Evolutionary conservation across 2,113 vertebrate genomes (phyloP), one percentile per base, ranked within the genome.

Genomic region (Aldabrachelys gigantea): DNA sequence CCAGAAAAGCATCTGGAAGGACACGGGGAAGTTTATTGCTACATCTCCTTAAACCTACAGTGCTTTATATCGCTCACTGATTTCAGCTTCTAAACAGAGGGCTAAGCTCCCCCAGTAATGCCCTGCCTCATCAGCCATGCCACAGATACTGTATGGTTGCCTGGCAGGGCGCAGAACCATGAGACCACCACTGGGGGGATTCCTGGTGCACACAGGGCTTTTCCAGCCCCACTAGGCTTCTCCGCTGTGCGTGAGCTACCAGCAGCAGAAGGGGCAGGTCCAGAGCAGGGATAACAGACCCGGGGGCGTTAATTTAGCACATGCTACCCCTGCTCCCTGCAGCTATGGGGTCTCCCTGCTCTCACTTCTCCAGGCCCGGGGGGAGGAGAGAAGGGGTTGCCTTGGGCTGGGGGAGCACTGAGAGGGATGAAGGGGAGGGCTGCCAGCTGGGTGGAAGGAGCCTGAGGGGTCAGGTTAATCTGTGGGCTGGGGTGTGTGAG

Each of bases 171-270:
- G 21, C 41, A 25, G 41, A 41, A 44, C 75, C 41, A 29, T 8
- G 38, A 25, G 75, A 25, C 41, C 3, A 11, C 24, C 41, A 47
- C 24, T 41, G 41, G 41, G 24, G 72, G 72, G 41, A 76, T 44
- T 44, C 41, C 24, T 27, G 24, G 35, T 38, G 19, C 69, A 38
- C 17, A 38, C 4, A 21, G 65, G n/a, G 29, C 57, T 62, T 59
- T 59, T 59, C 27, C 57, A 57, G 27, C 5, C 65, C 65, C 65
- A 22, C 17, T 19, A 21, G 81, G 79, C 8, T 69, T 92, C 88
- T 65, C 50, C 12, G 75, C 85, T 38, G 80, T 0, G 0, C 38
- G 90, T 72, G n/a, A n/a, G n/a, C 65, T 72, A 38, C n/a, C 11
- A 10, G 12, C 59, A 62, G 59, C 53, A 54, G 10, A 44, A 10